phyloP scores from a whole-genome alignment of 2,888 invertebrate genomes.

The Caradrina kadenii region DNA sequence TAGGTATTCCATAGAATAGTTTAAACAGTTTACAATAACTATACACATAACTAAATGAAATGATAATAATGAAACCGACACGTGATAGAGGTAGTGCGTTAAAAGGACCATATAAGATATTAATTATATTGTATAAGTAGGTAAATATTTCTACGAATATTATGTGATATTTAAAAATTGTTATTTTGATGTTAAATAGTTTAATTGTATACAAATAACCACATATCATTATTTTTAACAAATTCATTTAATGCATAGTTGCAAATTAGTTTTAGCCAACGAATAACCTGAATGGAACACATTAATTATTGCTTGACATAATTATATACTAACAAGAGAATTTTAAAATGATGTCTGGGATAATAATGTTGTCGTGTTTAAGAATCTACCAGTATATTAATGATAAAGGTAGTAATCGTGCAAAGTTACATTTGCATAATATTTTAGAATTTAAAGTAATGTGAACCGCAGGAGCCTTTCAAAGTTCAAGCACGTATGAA shows the following conservation, averaged over 20 bases:
- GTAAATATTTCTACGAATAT: slow-evolving; percentile 85
- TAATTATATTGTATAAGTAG: slow-evolving; percentile 83
- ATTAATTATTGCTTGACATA: slow-evolving; percentile 49
- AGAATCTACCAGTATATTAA: slow-evolving; percentile 46
- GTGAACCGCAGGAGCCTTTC: slow-evolving; percentile 54
- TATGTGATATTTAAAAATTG: slow-evolving; percentile 88
- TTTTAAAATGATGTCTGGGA: slow-evolving; percentile 34
- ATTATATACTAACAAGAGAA: slow-evolving; percentile 55
- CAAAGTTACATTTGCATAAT: slow-evolving; percentile 43
- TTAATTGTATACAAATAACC: slow-evolving; percentile 84
- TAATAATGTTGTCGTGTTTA: slow-evolving; percentile 30
- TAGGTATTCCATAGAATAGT: slow-evolving; percentile 39
- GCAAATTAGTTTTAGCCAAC: slow-evolving; percentile 64
- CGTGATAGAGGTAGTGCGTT: slow-evolving; percentile 79
- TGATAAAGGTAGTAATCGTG: slow-evolving; percentile 37
- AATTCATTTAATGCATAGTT: slow-evolving; percentile 69
- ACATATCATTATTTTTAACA: slow-evolving; percentile 89
- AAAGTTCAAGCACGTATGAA: slow-evolving; percentile 60
- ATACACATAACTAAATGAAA: slow-evolving; percentile 40
- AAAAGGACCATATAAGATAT: slow-evolving; percentile 80
- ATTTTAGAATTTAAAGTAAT: slow-evolving; percentile 43
- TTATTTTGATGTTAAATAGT: slow-evolving; percentile 86
- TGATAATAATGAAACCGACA: slow-evolving; percentile 68
- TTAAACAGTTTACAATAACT: slow-evolving; percentile 44
- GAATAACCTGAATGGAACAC: slow-evolving; percentile 50